A percentile compares a stretch with the other conserved stretches of the same genome.
These are phyloP conservation scores for Piezodorus guildinii DNA, from an alignment of 1,140 invertebrate genomes.

Conservation along the genomic window DNA sequence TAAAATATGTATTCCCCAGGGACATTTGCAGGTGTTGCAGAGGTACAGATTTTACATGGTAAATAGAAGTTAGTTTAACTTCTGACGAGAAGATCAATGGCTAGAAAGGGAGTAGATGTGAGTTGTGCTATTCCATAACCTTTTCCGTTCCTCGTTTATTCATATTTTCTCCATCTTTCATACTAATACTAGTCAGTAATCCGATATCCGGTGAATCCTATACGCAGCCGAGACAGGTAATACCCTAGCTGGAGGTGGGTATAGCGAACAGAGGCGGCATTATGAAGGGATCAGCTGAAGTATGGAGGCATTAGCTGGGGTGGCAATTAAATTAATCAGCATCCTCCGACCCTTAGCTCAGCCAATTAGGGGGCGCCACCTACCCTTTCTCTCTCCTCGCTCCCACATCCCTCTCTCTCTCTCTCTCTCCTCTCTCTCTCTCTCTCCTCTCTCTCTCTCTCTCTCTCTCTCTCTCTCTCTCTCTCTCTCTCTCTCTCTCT, in stretches of 20 bases:
- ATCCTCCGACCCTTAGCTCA: slow-evolving; percentile 26
- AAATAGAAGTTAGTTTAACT: too few species aligned
- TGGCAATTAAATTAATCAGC: slow-evolving; percentile 23
- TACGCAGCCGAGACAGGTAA: too few species aligned
- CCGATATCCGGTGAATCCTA: too few species aligned
- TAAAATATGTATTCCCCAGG: too few species aligned
- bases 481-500: not conserved
- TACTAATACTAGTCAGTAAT: too few species aligned
- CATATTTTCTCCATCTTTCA: too few species aligned
- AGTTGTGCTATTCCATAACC: too few species aligned
- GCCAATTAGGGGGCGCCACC: slow-evolving; percentile 27
- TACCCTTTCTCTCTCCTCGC: slow-evolving; percentile 5
- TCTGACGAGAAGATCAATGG: too few species aligned
- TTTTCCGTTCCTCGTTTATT: too few species aligned
- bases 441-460: not conserved
- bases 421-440: not conserved
- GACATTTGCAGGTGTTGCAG: too few species aligned
- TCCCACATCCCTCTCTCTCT: not conserved
- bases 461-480: not conserved
- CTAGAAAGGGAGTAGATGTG: too few species aligned
- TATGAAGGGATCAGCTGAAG: slow-evolving; percentile 17
- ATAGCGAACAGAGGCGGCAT: not conserved
- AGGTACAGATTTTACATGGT: too few species aligned
- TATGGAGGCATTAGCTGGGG: slow-evolving; percentile 15
- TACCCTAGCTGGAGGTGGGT: not conserved